phyloP scores from a whole-genome alignment of 2,888 invertebrate species.

The Epirrita christyi region DNA sequence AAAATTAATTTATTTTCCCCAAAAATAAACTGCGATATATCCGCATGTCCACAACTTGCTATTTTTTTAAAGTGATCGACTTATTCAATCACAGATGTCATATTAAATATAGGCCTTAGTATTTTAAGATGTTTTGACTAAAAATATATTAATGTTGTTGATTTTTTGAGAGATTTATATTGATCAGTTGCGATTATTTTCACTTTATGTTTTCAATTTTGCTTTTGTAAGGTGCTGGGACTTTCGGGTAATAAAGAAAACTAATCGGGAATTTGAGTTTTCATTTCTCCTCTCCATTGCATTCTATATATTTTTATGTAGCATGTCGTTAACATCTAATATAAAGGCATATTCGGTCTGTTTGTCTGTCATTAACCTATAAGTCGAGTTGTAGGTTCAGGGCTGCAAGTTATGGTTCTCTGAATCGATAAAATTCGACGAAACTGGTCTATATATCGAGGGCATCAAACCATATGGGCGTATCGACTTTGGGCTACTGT shows the following conservation, averaged over 20 bases:
- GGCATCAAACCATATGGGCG: too few relatives aligned
- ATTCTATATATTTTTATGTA: background rate
- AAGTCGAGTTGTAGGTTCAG: too few relatives aligned
- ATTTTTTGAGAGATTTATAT: conserved; percentile 44
- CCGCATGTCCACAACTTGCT: conserved; percentile 15
- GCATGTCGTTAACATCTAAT: too few relatives aligned
- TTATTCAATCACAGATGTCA: conserved; percentile 2
- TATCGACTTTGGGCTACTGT: too few relatives aligned
- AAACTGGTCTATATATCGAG: too few relatives aligned
- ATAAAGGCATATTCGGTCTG: too few relatives aligned
- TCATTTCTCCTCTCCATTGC: background rate
- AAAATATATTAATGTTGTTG: conserved; percentile 33
- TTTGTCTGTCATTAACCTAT: too few relatives aligned
- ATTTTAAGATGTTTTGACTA: conserved; percentile 20
- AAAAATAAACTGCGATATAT: conserved; percentile 15
- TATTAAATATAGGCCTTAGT: conserved; percentile 3
- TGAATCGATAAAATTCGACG: too few relatives aligned
- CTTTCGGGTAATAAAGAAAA: conserved; percentile 59
- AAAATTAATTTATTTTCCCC: conserved; percentile 5
- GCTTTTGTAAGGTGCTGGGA: conserved; percentile 52
- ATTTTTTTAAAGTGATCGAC: conserved; percentile 3
- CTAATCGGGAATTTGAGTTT: conserved; percentile 12
- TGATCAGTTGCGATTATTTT: conserved; percentile 37
- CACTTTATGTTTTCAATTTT: conserved; percentile 26
- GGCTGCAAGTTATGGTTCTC: too few relatives aligned